Evolutionary conservation across 2,888 invertebrate genomes (phyloP).

Genomic region (Hydroisotoma schaefferi): DNA sequence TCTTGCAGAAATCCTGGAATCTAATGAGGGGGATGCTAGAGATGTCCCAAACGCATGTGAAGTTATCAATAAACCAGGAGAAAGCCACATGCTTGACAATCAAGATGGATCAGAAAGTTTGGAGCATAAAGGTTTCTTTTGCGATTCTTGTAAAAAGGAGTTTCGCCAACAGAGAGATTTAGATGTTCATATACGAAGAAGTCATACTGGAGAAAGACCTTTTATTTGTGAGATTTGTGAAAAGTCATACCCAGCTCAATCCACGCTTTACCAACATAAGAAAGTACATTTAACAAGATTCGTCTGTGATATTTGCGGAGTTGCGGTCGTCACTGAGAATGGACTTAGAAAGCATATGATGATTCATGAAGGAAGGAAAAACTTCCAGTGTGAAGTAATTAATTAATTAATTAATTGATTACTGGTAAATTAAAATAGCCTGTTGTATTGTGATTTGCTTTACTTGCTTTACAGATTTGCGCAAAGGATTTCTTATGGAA

Average conservation of each 20-base stretch:
- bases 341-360: neutral
- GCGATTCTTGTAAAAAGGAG: neutral
- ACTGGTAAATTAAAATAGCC: neutral
- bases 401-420: neutral
- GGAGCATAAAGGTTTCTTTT: too few species aligned
- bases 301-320: constrained; percentile 2
- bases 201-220: neutral
- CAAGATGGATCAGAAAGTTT: too few species aligned
- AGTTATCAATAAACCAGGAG: too few species aligned
- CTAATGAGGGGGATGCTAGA: too few species aligned
- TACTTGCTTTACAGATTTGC: neutral
- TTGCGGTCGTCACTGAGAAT: neutral
- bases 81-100: too few species aligned
- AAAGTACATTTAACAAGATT: neutral
- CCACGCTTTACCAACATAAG: neutral
- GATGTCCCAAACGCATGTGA: too few species aligned
- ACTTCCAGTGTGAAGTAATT: neutral
- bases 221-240: neutral
- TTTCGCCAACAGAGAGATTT: neutral
- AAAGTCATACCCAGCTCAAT: neutral
- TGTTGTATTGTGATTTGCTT: neutral
- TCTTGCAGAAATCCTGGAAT: too few species aligned
- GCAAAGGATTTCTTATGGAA: neutral
- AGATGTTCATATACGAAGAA: neutral
- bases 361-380: neutral